Evolutionary conservation across 1,140 invertebrate genomes (phyloP).

Genomic region (Listronotus bonariensis): DNA sequence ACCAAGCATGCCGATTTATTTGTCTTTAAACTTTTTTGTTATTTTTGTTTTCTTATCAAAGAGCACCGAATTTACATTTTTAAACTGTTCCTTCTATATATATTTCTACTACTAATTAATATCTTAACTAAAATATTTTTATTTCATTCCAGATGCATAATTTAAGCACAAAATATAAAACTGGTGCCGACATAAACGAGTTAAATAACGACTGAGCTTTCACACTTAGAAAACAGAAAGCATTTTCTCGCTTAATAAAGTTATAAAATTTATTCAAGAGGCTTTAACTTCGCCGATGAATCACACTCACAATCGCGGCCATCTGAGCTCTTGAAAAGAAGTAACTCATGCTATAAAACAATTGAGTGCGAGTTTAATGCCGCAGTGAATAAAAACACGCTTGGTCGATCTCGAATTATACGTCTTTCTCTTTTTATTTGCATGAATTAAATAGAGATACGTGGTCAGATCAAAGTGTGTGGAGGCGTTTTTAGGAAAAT

Average conservation of each 20-base stretch:
- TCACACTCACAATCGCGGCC: slow-evolving; percentile 28
- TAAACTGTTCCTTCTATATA: too few species aligned
- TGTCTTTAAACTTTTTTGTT: too few species aligned
- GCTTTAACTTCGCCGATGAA: slow-evolving; percentile 23
- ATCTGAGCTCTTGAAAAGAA: slow-evolving; percentile 25
- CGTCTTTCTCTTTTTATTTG: slow-evolving; percentile 10
- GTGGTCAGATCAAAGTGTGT: slow-evolving; percentile 18
- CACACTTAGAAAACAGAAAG: slow-evolving; percentile 21
- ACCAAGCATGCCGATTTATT: too few species aligned
- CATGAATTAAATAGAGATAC: slow-evolving; percentile 12
- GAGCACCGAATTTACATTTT: too few species aligned
- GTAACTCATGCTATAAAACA: slow-evolving; percentile 23
- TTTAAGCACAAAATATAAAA: slow-evolving; percentile 16
- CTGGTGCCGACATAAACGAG: slow-evolving; percentile 23
- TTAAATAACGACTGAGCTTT: slow-evolving; percentile 23
- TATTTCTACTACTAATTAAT: too few species aligned
- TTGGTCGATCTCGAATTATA: slow-evolving; percentile 8
- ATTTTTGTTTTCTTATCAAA: too few species aligned
- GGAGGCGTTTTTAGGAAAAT: slow-evolving; percentile 10
- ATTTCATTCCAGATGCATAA: background rate
- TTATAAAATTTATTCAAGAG: slow-evolving; percentile 35
- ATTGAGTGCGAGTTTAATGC: slow-evolving; percentile 7
- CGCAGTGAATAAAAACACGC: slow-evolving; percentile 1
- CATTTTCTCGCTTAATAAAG: slow-evolving; percentile 30
- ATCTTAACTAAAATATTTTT: too few species aligned